These are phyloP conservation scores for Phrynosoma blainvillii DNA, from an alignment of 2,113 vertebrate genomes.

Conservation along the genomic window DNA sequence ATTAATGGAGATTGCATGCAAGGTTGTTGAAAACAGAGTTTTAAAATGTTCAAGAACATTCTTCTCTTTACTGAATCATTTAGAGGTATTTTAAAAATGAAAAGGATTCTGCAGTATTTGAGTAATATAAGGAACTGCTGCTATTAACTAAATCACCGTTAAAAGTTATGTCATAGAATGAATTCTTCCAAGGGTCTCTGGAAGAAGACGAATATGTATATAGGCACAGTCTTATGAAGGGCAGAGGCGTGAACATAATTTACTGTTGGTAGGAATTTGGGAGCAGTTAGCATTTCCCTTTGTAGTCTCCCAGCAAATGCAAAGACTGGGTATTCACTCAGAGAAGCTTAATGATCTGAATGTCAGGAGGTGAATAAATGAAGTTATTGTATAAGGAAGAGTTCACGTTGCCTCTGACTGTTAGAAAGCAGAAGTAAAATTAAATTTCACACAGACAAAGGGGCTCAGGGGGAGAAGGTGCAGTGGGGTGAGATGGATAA, in stretches of 20 bases:
- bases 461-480: background rate
- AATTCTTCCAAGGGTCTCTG: background rate
- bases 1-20: background rate
- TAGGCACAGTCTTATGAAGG: slow-evolving; percentile 19
- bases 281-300: slow-evolving; percentile 27
- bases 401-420: background rate
- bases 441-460: slow-evolving; percentile 13
- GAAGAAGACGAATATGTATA: background rate
- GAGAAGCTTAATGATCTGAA: slow-evolving; percentile 13
- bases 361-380: slow-evolving; percentile 21
- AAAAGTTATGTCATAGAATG: background rate
- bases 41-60: background rate
- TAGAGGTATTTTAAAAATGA: background rate
- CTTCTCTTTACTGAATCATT: background rate
- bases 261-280: slow-evolving; percentile 14
- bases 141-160: background rate
- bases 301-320: background rate
- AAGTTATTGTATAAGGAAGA: slow-evolving; percentile 28
- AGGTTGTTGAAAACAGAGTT: background rate
- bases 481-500: background rate
- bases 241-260: background rate
- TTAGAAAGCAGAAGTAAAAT: slow-evolving; percentile 10
- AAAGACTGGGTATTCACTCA: background rate
- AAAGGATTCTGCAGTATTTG: slow-evolving; percentile 1
- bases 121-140: background rate